Percentiles rank a stretch among this genome's conserved stretches.
Evolutionary conservation across 2,888 invertebrate species (phyloP).

Genomic region (Oxystoma pomonae): DNA sequence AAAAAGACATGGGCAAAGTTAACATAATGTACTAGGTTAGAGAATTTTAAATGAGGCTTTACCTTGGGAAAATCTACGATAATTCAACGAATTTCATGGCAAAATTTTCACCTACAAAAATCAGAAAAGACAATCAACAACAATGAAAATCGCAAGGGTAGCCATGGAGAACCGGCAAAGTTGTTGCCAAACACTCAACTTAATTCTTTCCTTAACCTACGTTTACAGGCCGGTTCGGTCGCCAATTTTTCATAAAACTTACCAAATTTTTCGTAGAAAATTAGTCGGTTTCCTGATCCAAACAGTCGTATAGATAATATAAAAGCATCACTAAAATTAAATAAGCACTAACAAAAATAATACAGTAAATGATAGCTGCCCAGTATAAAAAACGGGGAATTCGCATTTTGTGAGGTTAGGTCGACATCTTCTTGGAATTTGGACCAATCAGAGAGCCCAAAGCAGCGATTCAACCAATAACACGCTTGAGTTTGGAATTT

Average conservation of each 20-base stretch:
- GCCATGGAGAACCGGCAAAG: not conserved
- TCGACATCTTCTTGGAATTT: not conserved
- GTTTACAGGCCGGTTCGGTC: not conserved
- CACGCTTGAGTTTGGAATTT: not conserved
- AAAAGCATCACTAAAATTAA: constrained; percentile 13
- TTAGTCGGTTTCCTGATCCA: constrained; percentile 6
- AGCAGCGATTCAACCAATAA: not conserved
- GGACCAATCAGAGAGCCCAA: not conserved
- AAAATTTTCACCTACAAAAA: constrained; percentile 15
- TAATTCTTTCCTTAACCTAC: too few relatives aligned
- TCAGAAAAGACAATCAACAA: not conserved
- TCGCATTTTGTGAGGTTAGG: not conserved
- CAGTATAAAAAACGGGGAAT: not conserved
- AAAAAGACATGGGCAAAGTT: not conserved
- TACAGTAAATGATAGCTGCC: not conserved
- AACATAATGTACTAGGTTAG: not conserved
- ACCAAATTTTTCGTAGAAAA: not conserved
- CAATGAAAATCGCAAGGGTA: not conserved
- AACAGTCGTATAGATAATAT: constrained; percentile 10
- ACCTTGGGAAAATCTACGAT: constrained; percentile 17
- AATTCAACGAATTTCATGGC: constrained; percentile 20
- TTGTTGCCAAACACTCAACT: too few relatives aligned
- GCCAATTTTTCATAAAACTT: not conserved
- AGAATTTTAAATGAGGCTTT: not conserved
- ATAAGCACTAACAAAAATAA: constrained; percentile 13